phyloP scores from a whole-genome alignment of 2,797 vertebrate genomes.

The Potorous gilbertii region DNA sequence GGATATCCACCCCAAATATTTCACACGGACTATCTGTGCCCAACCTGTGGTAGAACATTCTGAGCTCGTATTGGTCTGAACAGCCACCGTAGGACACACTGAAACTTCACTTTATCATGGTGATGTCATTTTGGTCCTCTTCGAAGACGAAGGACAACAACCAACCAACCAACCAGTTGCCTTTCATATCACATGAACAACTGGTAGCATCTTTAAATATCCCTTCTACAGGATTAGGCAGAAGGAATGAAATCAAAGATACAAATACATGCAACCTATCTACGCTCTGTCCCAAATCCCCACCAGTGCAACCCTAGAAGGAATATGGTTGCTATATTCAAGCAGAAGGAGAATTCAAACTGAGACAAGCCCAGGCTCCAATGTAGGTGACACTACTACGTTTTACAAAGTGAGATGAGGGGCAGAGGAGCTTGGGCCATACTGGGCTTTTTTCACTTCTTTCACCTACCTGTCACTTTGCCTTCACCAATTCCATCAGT shows the following conservation, averaged over 20 bases:
- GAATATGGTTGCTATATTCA: neutral
- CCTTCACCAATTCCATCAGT: neutral
- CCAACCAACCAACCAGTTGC: too few relatives aligned
- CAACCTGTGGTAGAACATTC: too few relatives aligned
- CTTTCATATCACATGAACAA: too few relatives aligned
- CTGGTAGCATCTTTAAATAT: neutral
- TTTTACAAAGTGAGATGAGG: neutral
- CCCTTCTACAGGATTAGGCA: neutral
- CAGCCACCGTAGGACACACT: too few relatives aligned
- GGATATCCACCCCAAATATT: too few relatives aligned
- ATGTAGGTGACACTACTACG: neutral
- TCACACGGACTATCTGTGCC: too few relatives aligned
- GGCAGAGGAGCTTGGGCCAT: too few relatives aligned
- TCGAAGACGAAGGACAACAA: too few relatives aligned
- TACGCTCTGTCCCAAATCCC: neutral
- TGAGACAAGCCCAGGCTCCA: neutral
- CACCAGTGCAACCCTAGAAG: neutral
- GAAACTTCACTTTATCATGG: too few relatives aligned
- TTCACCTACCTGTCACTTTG: neutral
- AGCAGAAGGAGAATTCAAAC: neutral
- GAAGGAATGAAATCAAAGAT: neutral
- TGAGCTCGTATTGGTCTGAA: too few relatives aligned
- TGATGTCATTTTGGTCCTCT: too few relatives aligned
- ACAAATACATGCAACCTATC: neutral
- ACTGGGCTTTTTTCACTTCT: neutral